Conservation (phyloP, 92 coral and sea anemone species). For the Parazoanthus swiftii region DNA sequence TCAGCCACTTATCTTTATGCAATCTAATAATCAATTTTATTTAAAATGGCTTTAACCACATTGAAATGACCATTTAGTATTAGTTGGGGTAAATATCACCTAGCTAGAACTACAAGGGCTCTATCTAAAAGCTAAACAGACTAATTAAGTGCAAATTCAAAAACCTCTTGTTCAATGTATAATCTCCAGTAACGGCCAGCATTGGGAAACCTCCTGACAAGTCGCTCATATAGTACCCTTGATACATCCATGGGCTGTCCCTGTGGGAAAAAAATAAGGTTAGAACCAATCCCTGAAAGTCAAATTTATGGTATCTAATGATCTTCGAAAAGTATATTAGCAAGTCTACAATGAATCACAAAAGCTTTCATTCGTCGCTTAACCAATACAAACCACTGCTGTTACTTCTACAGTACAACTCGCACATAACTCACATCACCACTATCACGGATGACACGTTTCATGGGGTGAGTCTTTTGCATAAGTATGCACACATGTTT, state of each 20-base stretch:
- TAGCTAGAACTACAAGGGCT: not conserved
- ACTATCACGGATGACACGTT: too few species aligned
- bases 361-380: too few species aligned
- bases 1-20: not conserved
- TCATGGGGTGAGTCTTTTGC: too few species aligned
- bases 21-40: not conserved
- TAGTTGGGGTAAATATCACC: not conserved
- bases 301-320: too few species aligned
- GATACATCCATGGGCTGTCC: conserved; percentile 72
- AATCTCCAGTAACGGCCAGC: conserved; percentile 99
- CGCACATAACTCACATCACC: too few species aligned
- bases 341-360: too few species aligned
- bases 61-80: not conserved
- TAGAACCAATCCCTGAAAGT: too few species aligned
- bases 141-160: conserved; percentile 66
- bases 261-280: conserved; percentile 41
- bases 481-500: too few species aligned
- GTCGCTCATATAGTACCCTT: conserved; percentile 89
- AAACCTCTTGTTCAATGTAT: conserved; percentile 99
- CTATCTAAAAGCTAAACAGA: conserved; percentile 32
- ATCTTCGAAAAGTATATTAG: too few species aligned
- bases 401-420: too few species aligned
- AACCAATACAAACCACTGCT: too few species aligned
- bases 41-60: not conserved
- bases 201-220: conserved; percentile 89